phyloP scores from a whole-genome alignment of 2,113 vertebrate genomes.

The Poecilia latipinna region DNA sequence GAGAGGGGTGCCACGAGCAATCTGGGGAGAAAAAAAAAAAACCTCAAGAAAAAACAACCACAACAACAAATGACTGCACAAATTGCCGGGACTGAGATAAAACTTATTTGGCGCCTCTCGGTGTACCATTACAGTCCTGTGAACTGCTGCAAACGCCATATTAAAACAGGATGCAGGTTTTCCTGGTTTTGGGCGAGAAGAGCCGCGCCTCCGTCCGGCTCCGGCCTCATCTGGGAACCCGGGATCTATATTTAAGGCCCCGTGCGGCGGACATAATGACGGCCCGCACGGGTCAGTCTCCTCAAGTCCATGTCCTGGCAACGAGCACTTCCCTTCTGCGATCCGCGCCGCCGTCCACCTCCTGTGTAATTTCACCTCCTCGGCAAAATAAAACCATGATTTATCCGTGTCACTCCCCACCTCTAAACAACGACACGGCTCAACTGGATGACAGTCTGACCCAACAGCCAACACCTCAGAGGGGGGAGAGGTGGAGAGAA shows the following conservation, averaged over 20 bases:
- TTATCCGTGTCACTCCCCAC: slow-evolving; percentile 42
- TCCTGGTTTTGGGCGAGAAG: slow-evolving; percentile 46
- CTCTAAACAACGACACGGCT: slow-evolving; percentile 59
- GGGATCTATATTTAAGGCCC: slow-evolving; percentile 56
- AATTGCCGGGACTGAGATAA: slow-evolving; percentile 62
- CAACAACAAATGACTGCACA: slow-evolving; percentile 71
- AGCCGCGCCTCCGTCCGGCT: slow-evolving; percentile 23
- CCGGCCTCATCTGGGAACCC: slow-evolving; percentile 45
- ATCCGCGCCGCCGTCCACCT: slow-evolving; percentile 40
- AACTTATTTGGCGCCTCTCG: slow-evolving; percentile 60
- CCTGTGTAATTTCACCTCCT: slow-evolving; percentile 67
- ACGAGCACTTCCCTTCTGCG: slow-evolving; percentile 52
- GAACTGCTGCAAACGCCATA: slow-evolving; percentile 44
- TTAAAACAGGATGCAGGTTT: slow-evolving; percentile 64
- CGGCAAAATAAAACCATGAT: slow-evolving; percentile 54
- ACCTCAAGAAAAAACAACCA: slow-evolving; percentile 25
- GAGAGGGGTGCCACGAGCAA: slow-evolving; percentile 73
- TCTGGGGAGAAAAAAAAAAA: slow-evolving; percentile 15
- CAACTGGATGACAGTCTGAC: slow-evolving; percentile 64
- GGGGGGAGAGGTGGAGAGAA: slow-evolving; percentile 1
- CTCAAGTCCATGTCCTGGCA: slow-evolving; percentile 59
- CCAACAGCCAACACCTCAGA: slow-evolving; percentile 50
- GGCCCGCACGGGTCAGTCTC: slow-evolving; percentile 58
- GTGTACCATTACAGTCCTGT: slow-evolving; percentile 52
- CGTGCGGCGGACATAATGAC: slow-evolving; percentile 61